phyloP scores from a whole-genome alignment of 2,113 vertebrate species.

The Trematocara variabile region DNA sequence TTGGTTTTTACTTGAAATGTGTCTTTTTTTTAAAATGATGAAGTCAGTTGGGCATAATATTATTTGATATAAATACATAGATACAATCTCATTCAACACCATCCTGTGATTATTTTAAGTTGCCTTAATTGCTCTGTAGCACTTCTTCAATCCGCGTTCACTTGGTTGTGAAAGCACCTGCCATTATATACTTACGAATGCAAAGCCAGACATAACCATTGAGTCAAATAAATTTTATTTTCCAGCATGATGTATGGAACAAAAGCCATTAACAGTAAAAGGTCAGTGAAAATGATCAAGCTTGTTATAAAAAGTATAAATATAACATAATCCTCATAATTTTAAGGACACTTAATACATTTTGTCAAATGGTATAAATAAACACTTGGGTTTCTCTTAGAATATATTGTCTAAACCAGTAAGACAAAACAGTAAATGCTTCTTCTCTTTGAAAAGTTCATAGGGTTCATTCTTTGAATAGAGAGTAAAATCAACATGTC shows the following conservation, averaged over 20 bases:
- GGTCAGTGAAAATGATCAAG: conserved; percentile 63
- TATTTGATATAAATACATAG: not conserved
- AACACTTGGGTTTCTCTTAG: conserved; percentile 48
- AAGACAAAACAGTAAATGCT: conserved; percentile 69
- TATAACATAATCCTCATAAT: conserved; percentile 67
- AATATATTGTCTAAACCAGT: conserved; percentile 73
- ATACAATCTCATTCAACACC: rapidly evolving
- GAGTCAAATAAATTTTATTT: conserved; percentile 60
- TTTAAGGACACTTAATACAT: conserved; percentile 61
- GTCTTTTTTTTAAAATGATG: not conserved
- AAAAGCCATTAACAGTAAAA: conserved; percentile 58
- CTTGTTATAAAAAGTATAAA: conserved; percentile 77
- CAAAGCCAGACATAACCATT: not conserved
- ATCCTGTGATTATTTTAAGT: not conserved
- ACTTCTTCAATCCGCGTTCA: not conserved
- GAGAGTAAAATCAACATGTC: conserved; percentile 39
- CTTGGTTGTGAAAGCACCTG: not conserved
- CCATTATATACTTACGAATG: not conserved
- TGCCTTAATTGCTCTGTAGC: not conserved
- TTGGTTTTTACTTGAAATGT: not conserved
- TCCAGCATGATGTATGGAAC: conserved; percentile 59
- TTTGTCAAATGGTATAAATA: conserved; percentile 68
- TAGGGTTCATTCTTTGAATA: conserved; percentile 40
- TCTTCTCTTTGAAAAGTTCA: conserved; percentile 55
- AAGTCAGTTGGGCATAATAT: not conserved